phyloP scores from a whole-genome alignment of 2,888 invertebrate genomes.

The Phyllotreta striolata region DNA sequence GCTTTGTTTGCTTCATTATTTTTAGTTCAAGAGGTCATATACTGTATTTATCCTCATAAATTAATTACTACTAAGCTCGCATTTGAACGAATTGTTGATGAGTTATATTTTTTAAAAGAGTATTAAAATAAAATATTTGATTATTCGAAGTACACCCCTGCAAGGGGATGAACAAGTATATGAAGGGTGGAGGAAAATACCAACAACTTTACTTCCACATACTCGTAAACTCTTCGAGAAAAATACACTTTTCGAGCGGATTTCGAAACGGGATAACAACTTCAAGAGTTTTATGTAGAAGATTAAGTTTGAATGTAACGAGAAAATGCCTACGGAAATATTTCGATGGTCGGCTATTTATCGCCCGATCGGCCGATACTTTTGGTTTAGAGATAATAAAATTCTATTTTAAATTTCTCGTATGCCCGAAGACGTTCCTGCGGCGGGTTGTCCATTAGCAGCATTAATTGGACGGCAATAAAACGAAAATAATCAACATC shows the following conservation, averaged over 20 bases:
- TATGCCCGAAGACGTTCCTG: too few species aligned
- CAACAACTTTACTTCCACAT: constrained; percentile 46
- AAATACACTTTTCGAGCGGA: constrained; percentile 41
- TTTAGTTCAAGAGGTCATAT: not conserved
- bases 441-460: too few species aligned
- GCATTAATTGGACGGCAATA: too few species aligned
- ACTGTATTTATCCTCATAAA: too few species aligned
- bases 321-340: constrained; percentile 24
- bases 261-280: constrained; percentile 40
- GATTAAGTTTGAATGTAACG: constrained; percentile 40
- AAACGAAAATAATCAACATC: too few species aligned
- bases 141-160: constrained; percentile 8
- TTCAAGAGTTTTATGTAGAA: constrained; percentile 41
- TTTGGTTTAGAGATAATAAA: not conserved
- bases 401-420: too few species aligned
- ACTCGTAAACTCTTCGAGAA: constrained; percentile 41
- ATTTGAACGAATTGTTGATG: too few species aligned
- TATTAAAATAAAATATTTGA: not conserved
- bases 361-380: constrained; percentile 16
- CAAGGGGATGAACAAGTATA: constrained; percentile 48
- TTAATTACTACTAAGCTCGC: too few species aligned
- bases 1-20: constrained; percentile 17
- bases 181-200: constrained; percentile 43
- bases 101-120: too few species aligned
- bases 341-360: constrained; percentile 26